Evolutionary conservation across 2,888 invertebrate species (phyloP), one percentile per base, ranked within the genome.

Genomic region (Syrphus vitripennis): DNA sequence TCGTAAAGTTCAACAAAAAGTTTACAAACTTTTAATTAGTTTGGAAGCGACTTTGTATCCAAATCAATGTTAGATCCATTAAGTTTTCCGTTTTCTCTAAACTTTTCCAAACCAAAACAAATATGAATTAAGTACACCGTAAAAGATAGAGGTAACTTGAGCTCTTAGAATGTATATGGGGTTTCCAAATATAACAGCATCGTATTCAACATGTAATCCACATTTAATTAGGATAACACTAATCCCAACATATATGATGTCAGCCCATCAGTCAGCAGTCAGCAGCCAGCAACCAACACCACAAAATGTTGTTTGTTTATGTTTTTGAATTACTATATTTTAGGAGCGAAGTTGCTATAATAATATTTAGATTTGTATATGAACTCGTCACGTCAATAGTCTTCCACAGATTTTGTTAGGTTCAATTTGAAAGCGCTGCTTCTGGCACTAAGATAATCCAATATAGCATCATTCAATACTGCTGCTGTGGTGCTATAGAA

Each of bases 11-110:
- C n/a, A 50, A 6, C 48, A 21, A 71, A 29, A 83, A 80, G 65
- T 80, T 84, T 53, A 61, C 67, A 34, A 84, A 84, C 75, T 84
- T 84, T 80, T 84, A 84, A 84, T 84, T 84, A 84, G 83, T 84
- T 84, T 76, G 53, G 21, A 59, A 76, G 67, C 76, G 53, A 76
- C 75, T 84, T 84, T 80, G 75, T 84, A 75, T 80, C 67, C 71
- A 76, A 80, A 76, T 84, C 83, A 75, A 84, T 84, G 75, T 71
- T 76, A 80, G 76, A 80, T 59, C 83, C 75, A 65, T 45, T 50
- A 57, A 79, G 61, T 74, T 79, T 59, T 75, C 50, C 19, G 42
- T 42, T n/a, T n/a, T 26, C 24, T 26, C 19, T 45, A 74, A 55
- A 42, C 70, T 48, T 72, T 7, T 4, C 16, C 4, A 40, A 26